Evolutionary conservation across 2,888 invertebrate species (phyloP), one percentile per base, ranked within the genome.

Genomic region (Cheiracanthium punctorium): DNA sequence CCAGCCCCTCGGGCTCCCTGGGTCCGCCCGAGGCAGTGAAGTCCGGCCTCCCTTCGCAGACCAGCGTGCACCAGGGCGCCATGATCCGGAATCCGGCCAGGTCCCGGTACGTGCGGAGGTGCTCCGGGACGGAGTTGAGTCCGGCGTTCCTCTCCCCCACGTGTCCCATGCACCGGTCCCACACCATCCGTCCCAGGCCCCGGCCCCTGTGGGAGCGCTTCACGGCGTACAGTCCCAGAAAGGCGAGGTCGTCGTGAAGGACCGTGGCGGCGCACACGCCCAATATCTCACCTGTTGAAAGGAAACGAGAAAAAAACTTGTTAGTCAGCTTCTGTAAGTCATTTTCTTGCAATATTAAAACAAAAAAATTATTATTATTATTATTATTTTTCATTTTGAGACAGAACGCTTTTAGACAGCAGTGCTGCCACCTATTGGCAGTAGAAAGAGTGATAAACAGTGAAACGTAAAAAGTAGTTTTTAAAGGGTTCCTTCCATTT

Each of bases 181-280:
- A 90, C 29, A 90, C 80, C 20, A 58, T 73, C 1, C 81, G 17
- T 1, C 90, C 90, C 8, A 90, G 87, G 12, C 90, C 90, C 24
- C 58, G 64, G 0, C 88, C 88, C 28, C 89, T 81, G 30, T 88
- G 89, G 10, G 87, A 37, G 0, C 80, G 77, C 29, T 81, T 80
- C 5, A 90, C 89, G 0, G 89, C 90, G 41, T 90, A 90, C n/a
- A 90, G 75, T 0, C 90, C 90, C 14, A 90, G 76, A 71, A 90
- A 90, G 0, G 88, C 88, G 10, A 87, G 76, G 10, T 87, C 79
- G 0, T 84, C 77, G 41, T 88, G 77, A 30, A 88, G 80, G n/a
- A 88, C 82, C 8, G 88, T 80, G 10, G 88, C 90, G 28, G 89
- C 85, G 37, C 89, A 90, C 29, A 80, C 82, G 7, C 90, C 89